Percentiles rank a stretch among this genome's conserved stretches.
These are phyloP conservation scores for Colius striatus DNA, from an alignment of 2,113 vertebrate genomes.

Conservation along the genomic window DNA sequence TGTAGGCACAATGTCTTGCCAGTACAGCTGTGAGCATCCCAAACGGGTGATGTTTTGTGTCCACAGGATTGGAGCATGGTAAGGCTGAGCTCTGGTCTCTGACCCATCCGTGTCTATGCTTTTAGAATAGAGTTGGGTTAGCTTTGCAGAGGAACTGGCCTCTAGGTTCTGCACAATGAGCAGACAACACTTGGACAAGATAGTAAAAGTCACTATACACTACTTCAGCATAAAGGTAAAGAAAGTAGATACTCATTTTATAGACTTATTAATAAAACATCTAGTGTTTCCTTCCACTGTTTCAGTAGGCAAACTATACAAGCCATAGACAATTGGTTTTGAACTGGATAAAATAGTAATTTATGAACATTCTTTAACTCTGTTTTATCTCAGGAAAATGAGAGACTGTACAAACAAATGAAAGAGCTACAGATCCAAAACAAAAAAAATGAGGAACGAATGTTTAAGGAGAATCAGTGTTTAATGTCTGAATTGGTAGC, in stretches of 20 bases:
- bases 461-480: conserved; percentile 91
- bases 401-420: conserved; percentile 87
- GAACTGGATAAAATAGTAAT: neutral
- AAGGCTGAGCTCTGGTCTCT: neutral
- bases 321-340: neutral
- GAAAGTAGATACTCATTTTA: neutral
- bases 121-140: neutral
- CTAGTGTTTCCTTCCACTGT: neutral
- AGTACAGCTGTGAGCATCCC: neutral
- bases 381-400: conserved; percentile 86
- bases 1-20: neutral
- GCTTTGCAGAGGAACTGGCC: neutral
- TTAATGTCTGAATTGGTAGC: conserved; percentile 82
- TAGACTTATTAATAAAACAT: neutral
- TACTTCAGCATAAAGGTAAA: neutral
- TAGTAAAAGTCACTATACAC: neutral
- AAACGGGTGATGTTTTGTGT: neutral
- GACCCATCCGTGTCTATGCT: neutral
- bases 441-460: conserved; percentile 87
- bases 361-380: neutral
- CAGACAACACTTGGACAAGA: neutral
- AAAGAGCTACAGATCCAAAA: conserved; percentile 86
- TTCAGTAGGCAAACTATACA: neutral
- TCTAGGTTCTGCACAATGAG: neutral
- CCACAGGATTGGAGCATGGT: neutral